Conservation (phyloP, 2,888 invertebrate genomes). For the Chrysolina haemoptera region DNA sequence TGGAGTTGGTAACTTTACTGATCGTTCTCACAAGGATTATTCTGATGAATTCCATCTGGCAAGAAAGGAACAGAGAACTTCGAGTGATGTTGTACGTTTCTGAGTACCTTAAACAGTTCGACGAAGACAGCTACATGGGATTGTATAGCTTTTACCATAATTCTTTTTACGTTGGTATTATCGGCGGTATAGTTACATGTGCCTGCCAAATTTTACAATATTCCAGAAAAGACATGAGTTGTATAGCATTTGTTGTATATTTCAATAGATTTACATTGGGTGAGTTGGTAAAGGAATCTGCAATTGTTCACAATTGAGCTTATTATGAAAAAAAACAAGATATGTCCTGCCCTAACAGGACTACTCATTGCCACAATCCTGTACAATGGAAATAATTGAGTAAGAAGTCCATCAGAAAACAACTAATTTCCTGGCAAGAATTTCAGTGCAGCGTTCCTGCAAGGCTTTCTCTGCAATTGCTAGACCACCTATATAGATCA, state of each 20-base stretch:
- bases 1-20: conserved; percentile 12
- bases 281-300: too few relatives aligned
- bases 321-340: too few relatives aligned
- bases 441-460: too few relatives aligned
- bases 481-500: too few relatives aligned
- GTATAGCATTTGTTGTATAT: conserved; percentile 21
- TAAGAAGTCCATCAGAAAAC: too few relatives aligned
- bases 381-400: too few relatives aligned
- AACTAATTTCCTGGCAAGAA: too few relatives aligned
- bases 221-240: neutral
- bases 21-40: conserved; percentile 10
- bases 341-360: too few relatives aligned
- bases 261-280: conserved; percentile 29
- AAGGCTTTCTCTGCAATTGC: too few relatives aligned
- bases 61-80: conserved; percentile 34
- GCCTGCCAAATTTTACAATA: conserved; percentile 20
- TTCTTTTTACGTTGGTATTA: conserved; percentile 3
- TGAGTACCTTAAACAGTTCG: conserved; percentile 33
- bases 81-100: conserved; percentile 39
- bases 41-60: conserved; percentile 30
- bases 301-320: too few relatives aligned
- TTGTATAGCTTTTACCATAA: conserved; percentile 12
- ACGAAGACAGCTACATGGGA: conserved; percentile 15
- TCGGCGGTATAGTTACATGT: neutral
- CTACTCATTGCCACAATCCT: too few relatives aligned